Conservation (phyloP, 2,113 vertebrate species). For the Zingel zingel region DNA sequence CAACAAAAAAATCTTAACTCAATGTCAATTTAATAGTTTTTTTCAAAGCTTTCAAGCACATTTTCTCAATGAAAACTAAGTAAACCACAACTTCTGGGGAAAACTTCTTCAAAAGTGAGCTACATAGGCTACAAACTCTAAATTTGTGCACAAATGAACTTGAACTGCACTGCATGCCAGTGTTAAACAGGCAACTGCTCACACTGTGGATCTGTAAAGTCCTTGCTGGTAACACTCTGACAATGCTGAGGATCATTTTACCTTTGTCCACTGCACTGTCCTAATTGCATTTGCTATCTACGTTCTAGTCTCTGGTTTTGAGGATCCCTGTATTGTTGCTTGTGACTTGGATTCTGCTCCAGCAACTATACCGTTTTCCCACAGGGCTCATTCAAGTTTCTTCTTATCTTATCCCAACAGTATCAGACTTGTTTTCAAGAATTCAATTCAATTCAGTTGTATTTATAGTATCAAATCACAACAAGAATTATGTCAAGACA, state of each 20-base stretch:
- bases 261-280: constrained; percentile 5
- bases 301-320: constrained; percentile 13
- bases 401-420: constrained; percentile 48
- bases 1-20: no score
- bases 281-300: constrained; percentile 13
- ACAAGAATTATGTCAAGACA: no score
- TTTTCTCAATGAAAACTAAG: background rate
- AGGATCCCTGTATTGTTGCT: constrained; percentile 28
- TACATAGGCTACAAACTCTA: background rate
- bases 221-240: constrained; percentile 1
- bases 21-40: background rate
- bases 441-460: no score
- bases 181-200: background rate
- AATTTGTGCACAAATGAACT: background rate
- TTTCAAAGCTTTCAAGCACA: background rate
- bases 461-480: no score
- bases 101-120: background rate
- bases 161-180: background rate
- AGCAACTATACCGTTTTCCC: constrained; percentile 35
- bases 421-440: constrained; percentile 48
- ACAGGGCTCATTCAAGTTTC: constrained; percentile 51
- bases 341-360: constrained; percentile 30
- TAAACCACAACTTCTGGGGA: background rate
- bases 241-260: constrained; percentile 22
- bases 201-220: background rate